Percentiles rank a stretch among this genome's conserved stretches.
Conservation (phyloP, 2,113 vertebrate genomes). For the Chaetops frenatus region DNA sequence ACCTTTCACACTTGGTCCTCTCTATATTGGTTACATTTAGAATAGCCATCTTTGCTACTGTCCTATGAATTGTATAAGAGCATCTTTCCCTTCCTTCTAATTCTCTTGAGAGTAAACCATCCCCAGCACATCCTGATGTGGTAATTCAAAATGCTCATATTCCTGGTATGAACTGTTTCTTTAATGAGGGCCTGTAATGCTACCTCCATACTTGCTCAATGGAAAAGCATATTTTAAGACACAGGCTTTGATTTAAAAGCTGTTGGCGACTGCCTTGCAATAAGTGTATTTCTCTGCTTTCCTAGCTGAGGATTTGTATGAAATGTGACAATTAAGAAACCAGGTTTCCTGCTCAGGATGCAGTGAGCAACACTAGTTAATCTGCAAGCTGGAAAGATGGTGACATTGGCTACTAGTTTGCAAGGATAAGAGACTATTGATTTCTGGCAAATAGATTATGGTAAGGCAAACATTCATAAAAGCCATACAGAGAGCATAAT, state of each 20-base stretch:
- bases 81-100: background rate
- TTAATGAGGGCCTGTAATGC: background rate
- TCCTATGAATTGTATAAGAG: background rate
- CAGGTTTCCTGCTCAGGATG: background rate
- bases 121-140: background rate
- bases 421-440: background rate
- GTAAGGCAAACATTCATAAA: background rate
- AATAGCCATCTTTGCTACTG: background rate
- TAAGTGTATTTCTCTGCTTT: background rate
- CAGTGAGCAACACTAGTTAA: background rate
- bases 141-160: background rate
- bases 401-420: background rate
- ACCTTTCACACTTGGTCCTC: background rate
- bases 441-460: slow-evolving; percentile 17
- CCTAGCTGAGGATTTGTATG: background rate
- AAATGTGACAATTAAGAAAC: background rate
- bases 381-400: background rate
- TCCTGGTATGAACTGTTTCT: background rate
- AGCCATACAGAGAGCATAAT: background rate
- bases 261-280: background rate
- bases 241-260: background rate
- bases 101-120: background rate
- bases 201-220: background rate
- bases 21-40: background rate
- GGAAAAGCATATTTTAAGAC: background rate